These are phyloP conservation scores for Rotaria socialis DNA, from an alignment of 2,888 invertebrate species.

Conservation along the genomic window DNA sequence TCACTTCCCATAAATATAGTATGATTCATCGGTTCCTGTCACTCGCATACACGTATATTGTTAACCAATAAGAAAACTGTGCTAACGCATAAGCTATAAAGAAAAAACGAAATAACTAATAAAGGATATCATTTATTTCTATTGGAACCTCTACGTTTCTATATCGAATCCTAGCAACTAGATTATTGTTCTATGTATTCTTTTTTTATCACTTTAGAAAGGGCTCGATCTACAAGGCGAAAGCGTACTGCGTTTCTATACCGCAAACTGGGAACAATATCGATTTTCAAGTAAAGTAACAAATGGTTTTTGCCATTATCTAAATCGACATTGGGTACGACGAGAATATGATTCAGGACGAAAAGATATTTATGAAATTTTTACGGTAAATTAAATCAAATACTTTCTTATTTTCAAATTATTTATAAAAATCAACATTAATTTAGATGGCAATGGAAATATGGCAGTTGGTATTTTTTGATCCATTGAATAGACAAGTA, in stretches of 20 bases:
- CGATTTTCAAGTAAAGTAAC: slow-evolving; percentile 93
- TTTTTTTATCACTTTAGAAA: not conserved
- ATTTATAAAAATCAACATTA: not conserved
- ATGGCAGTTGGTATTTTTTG: slow-evolving; percentile 92
- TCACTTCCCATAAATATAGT: no score
- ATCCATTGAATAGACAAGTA: slow-evolving; percentile 85
- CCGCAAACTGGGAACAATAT: slow-evolving; percentile 83
- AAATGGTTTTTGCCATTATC: slow-evolving; percentile 91
- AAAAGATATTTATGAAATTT: slow-evolving; percentile 93
- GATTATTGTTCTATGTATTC: not conserved
- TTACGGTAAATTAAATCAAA: slow-evolving; percentile 64
- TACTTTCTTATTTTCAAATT: slow-evolving; percentile 47
- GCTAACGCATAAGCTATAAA: no score
- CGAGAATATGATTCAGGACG: slow-evolving; percentile 95
- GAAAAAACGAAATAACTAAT: no score
- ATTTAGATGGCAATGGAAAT: slow-evolving; percentile 83
- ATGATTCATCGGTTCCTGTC: no score
- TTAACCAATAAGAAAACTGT: no score
- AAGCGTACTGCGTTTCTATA: slow-evolving; percentile 42
- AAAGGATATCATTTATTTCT: no score
- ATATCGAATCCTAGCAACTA: not conserved
- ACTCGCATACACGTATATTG: no score
- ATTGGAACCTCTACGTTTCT: no score
- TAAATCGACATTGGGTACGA: slow-evolving; percentile 97
- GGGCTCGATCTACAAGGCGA: slow-evolving; percentile 43